phyloP scores from a whole-genome alignment of 92 coral and sea anemone species.

The Epizoanthus rinbou region DNA sequence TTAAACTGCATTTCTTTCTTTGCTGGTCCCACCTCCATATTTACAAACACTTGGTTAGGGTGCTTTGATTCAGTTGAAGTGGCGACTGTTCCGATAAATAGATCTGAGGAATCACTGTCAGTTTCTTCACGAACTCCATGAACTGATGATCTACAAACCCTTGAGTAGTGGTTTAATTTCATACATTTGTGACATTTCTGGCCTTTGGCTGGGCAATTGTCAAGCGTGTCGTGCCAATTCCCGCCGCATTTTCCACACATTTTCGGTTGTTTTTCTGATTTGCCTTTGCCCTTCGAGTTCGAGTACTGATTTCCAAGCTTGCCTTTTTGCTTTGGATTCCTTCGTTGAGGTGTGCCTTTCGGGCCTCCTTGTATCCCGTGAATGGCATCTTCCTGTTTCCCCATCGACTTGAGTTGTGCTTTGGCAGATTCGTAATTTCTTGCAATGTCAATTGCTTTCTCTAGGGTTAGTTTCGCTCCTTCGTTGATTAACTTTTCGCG shows the following conservation, averaged over 20 bases:
- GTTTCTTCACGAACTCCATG: too few species aligned
- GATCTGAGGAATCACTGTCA: too few species aligned
- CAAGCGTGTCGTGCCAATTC: conserved; percentile 1
- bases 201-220: conserved; percentile 31
- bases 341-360: too few species aligned
- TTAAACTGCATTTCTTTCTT: neutral
- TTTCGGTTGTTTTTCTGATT: neutral
- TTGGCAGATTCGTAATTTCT: too few species aligned
- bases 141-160: too few species aligned
- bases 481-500: conserved; percentile 19
- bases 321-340: conserved; percentile 15
- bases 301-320: too few species aligned
- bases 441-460: too few species aligned
- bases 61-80: neutral
- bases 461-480: neutral
- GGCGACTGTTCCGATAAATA: too few species aligned
- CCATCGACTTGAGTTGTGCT: too few species aligned
- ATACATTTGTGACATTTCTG: conserved; percentile 22
- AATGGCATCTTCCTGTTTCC: too few species aligned
- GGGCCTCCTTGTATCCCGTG: too few species aligned
- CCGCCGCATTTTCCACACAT: conserved; percentile 22
- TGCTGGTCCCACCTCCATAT: conserved; percentile 10
- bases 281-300: too few species aligned
- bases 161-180: conserved; percentile 2
- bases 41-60: conserved; percentile 8